A percentile compares a stretch with the other conserved stretches of the same genome.
phyloP scores from a whole-genome alignment of 2,797 vertebrate genomes.

The Anableps anableps region DNA sequence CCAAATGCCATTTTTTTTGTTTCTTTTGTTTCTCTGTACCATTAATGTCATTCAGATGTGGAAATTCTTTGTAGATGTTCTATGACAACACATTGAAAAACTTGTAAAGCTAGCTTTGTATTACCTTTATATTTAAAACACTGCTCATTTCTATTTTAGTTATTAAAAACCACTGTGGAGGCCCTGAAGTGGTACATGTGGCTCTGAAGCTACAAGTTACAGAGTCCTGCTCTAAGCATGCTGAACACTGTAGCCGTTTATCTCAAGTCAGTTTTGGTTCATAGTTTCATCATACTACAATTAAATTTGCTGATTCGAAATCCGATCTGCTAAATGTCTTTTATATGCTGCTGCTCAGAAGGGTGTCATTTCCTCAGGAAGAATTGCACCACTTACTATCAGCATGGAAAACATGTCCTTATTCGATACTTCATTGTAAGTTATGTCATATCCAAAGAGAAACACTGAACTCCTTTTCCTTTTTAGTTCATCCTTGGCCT shows the following conservation, averaged over 20 bases:
- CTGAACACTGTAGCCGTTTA: not conserved
- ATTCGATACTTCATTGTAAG: constrained; percentile 22
- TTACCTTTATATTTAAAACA: not conserved
- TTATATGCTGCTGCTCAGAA: constrained; percentile 23
- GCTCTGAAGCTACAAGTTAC: not conserved
- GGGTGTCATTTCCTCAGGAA: constrained; percentile 54
- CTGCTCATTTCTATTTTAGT: not conserved
- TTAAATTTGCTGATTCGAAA: constrained; percentile 1
- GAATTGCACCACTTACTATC: constrained; percentile 33
- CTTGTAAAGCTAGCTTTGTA: not conserved
- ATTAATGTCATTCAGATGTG: not conserved
- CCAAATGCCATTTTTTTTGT: not conserved
- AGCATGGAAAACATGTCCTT: constrained; percentile 21
- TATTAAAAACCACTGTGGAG: not conserved
- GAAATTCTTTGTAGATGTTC: not conserved
- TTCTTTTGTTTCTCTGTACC: not conserved
- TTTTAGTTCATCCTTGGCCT: constrained; percentile 13
- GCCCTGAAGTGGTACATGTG: not conserved
- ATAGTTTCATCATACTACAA: constrained; percentile 12
- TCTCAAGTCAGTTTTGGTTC: constrained; percentile 7
- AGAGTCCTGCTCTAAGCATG: not conserved
- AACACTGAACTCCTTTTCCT: not conserved
- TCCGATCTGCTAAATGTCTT: constrained; percentile 30
- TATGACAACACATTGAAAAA: not conserved
- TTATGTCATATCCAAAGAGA: constrained; percentile 14